These are phyloP conservation scores for Phalloptychus januarius DNA, from an alignment of 2,797 vertebrate species.

Conservation along the genomic window DNA sequence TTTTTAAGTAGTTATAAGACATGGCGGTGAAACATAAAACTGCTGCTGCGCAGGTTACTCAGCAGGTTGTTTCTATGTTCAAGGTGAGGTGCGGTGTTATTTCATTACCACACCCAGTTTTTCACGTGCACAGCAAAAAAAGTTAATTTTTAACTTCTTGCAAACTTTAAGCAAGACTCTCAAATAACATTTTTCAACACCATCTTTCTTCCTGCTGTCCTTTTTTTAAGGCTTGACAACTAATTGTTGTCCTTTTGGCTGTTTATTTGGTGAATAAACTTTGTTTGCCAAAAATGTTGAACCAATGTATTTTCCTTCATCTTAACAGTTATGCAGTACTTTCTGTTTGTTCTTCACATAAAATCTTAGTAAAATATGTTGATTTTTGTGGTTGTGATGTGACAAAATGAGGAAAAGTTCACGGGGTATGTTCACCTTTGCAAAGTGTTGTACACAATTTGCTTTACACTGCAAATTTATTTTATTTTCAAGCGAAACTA, in stretches of 20 bases:
- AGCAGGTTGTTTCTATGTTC: too few species aligned
- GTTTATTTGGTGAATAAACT: background rate
- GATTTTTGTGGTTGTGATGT: background rate
- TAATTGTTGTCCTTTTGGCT: background rate
- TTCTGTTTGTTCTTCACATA: background rate
- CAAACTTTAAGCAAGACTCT: background rate
- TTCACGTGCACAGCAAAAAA: background rate
- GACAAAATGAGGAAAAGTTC: background rate
- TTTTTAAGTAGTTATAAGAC: too few species aligned
- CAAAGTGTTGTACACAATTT: background rate
- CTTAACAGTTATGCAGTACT: background rate
- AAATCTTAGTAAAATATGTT: background rate
- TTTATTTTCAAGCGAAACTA: conserved; percentile 35
- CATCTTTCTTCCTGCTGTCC: background rate
- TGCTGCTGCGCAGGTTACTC: too few species aligned
- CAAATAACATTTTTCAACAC: background rate
- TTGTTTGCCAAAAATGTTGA: background rate
- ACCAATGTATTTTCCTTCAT: background rate
- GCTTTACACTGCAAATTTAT: conserved; percentile 6
- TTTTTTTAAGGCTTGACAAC: background rate
- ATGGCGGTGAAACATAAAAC: too few species aligned
- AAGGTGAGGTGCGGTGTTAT: background rate
- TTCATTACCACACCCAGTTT: background rate
- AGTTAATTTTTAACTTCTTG: background rate
- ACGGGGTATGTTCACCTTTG: background rate